These are phyloP conservation scores for Morbakka virulenta DNA, from an alignment of 30 jellyfish, hydroid and myxozoan genomes.

Conservation along the genomic window DNA sequence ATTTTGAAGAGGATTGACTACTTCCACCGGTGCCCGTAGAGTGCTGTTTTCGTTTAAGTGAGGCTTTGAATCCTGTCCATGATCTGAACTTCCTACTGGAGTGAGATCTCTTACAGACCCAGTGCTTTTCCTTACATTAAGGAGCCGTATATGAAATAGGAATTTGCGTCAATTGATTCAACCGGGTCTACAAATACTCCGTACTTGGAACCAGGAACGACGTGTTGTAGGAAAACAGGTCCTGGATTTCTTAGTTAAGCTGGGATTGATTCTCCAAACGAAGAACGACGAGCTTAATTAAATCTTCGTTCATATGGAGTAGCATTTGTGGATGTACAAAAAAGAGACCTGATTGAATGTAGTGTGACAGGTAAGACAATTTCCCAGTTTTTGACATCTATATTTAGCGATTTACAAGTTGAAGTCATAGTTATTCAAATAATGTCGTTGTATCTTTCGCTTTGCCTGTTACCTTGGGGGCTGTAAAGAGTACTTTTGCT, in stretches of 20 bases:
- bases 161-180: conserved; percentile 1
- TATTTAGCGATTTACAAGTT: conserved; percentile 6
- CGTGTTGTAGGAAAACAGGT: conserved; percentile 36
- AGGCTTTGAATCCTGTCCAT: no score
- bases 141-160: conserved; percentile 6
- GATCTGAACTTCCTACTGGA: no score
- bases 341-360: conserved; percentile 72
- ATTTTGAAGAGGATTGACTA: no score
- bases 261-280: conserved; percentile 18
- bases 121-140: conserved; percentile 38
- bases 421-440: conserved; percentile 30
- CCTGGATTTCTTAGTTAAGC: conserved; percentile 58
- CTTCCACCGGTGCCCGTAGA: no score
- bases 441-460: conserved; percentile 16
- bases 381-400: conserved; percentile 32
- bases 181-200: conserved; percentile 14
- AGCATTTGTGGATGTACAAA: conserved; percentile 65
- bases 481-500: conserved; percentile 6
- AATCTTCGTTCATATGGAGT: conserved; percentile 69
- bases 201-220: conserved; percentile 14
- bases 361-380: conserved; percentile 62
- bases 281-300: conserved; percentile 8
- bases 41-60: no score
- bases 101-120: conserved; percentile 15
- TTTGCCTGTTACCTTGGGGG: conserved; percentile 4